These are phyloP conservation scores for Cyclophora albipunctata DNA, from an alignment of 2,888 invertebrate species.

Conservation along the genomic window DNA sequence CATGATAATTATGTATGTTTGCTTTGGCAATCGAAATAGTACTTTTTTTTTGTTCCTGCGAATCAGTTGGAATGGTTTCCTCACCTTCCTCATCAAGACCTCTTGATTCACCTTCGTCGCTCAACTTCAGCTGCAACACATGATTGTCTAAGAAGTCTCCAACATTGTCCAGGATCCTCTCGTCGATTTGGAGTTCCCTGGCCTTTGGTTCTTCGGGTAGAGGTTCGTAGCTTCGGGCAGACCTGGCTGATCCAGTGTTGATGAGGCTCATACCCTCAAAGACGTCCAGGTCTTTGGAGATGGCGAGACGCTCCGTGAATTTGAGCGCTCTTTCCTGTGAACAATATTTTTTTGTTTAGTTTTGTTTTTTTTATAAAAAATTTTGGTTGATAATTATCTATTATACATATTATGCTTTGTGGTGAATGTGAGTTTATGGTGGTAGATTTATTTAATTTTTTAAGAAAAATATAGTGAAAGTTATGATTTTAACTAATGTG, in stretches of 20 bases:
- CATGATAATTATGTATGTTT: too few relatives aligned
- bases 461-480: too few relatives aligned
- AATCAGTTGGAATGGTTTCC: background rate
- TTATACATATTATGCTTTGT: too few relatives aligned
- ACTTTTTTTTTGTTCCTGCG: too few relatives aligned
- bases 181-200: constrained; percentile 59
- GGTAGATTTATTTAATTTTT: too few relatives aligned
- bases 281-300: constrained; percentile 66
- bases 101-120: constrained; percentile 53
- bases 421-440: too few relatives aligned
- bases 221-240: constrained; percentile 63
- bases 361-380: too few relatives aligned
- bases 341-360: constrained; percentile 2
- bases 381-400: too few relatives aligned
- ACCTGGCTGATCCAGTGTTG: constrained; percentile 68
- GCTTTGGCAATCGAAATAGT: too few relatives aligned
- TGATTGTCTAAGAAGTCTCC: constrained; percentile 65
- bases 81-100: constrained; percentile 67
- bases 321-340: constrained; percentile 77
- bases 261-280: constrained; percentile 68
- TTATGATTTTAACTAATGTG: too few relatives aligned
- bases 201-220: constrained; percentile 59
- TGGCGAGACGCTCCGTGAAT: constrained; percentile 74
- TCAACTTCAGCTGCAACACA: constrained; percentile 61
- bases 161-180: constrained; percentile 60